A percentile compares a stretch with the other conserved stretches of the same genome.
Evolutionary conservation across 2,113 vertebrate genomes (phyloP).

Genomic region (Fukomys damarensis): DNA sequence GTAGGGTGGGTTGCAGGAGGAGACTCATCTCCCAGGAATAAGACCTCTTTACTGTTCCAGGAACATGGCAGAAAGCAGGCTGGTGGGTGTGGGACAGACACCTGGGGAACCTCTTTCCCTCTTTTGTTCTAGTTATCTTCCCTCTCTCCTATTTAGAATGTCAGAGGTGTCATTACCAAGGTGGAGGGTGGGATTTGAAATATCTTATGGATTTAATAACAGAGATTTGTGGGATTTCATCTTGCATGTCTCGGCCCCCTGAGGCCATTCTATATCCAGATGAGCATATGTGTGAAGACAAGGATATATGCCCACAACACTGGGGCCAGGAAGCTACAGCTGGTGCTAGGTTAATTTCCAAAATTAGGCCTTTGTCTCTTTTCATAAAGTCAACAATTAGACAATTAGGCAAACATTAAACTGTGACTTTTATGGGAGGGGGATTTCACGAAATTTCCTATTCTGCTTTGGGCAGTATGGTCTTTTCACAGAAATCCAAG

Average conservation of each 20-base stretch:
- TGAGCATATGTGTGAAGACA: slow-evolving; percentile 79
- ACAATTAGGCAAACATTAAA: slow-evolving; percentile 35
- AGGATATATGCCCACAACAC: slow-evolving; percentile 66
- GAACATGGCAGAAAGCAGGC: background rate
- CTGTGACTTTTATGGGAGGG: slow-evolving; percentile 26
- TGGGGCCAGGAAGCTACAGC: slow-evolving; percentile 78
- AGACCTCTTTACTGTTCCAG: background rate
- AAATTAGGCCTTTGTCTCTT: slow-evolving; percentile 65
- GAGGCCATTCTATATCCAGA: slow-evolving; percentile 75
- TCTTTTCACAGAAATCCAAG: slow-evolving; percentile 6
- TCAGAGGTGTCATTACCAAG: slow-evolving; percentile 65
- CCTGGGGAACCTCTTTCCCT: background rate
- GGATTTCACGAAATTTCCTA: background rate
- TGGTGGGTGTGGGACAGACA: background rate
- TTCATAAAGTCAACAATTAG: slow-evolving; percentile 63
- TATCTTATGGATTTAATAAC: slow-evolving; percentile 78
- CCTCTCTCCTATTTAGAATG: slow-evolving; percentile 32
- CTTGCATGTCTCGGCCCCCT: slow-evolving; percentile 52
- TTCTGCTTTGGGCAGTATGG: background rate
- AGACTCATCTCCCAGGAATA: background rate
- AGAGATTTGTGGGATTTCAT: slow-evolving; percentile 81
- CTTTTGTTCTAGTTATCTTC: background rate
- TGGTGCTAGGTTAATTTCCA: slow-evolving; percentile 78
- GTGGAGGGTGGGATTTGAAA: slow-evolving; percentile 65
- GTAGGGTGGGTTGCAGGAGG: background rate